These are phyloP conservation scores for Gortyna flavago DNA, from an alignment of 2,888 invertebrate species.

Conservation along the genomic window DNA sequence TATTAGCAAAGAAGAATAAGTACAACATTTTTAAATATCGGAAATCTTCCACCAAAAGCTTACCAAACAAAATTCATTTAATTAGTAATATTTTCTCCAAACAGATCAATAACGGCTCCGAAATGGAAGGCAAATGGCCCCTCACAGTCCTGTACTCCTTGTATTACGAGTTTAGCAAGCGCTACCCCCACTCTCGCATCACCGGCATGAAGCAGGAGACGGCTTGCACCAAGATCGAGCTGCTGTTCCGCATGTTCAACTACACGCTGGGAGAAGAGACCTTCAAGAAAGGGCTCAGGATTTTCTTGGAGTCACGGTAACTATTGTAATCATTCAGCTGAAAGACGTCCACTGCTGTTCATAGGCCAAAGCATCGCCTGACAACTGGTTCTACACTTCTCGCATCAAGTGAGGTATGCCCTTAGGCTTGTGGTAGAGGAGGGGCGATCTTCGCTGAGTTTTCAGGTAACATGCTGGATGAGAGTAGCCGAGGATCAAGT, in stretches of 20 bases:
- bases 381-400: neutral
- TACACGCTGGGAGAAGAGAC: conserved; percentile 94
- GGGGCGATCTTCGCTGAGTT: neutral
- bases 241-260: conserved; percentile 97
- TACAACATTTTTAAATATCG: no score
- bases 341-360: neutral
- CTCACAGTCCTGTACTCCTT: conserved; percentile 94
- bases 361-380: neutral
- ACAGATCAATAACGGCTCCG: conserved; percentile 92
- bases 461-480: neutral
- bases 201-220: conserved; percentile 94
- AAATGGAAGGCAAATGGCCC: conserved; percentile 95
- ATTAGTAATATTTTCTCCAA: neutral
- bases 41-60: no score
- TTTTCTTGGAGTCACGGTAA: conserved; percentile 91
- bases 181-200: conserved; percentile 94
- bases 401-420: neutral
- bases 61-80: no score
- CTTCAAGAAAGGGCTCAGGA: conserved; percentile 93
- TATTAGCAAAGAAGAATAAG: no score
- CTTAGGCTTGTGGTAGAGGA: neutral
- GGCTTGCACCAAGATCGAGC: conserved; percentile 93
- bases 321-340: neutral
- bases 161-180: conserved; percentile 95
- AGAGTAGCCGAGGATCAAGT: neutral